Conservation (phyloP, 1,140 invertebrate species). For the Reticulitermes speratus region DNA sequence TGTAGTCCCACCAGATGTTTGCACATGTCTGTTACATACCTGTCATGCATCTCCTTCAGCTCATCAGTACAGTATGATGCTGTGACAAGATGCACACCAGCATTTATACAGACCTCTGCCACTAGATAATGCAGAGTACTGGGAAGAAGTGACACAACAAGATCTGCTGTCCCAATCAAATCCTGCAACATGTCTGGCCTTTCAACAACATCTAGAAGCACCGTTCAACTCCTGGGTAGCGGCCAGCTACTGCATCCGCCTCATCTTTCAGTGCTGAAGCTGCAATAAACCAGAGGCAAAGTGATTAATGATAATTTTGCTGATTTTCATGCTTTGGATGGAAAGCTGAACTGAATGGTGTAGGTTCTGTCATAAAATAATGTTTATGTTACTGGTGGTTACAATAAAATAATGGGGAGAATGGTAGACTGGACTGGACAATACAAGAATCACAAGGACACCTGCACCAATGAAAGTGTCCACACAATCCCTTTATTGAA, state of each 20-base stretch:
- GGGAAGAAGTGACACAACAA: conserved; percentile 90
- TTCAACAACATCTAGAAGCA: conserved; percentile 79
- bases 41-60: conserved; percentile 75
- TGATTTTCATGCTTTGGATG: too few relatives aligned
- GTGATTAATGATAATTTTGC: too few relatives aligned
- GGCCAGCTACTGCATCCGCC: conserved; percentile 74
- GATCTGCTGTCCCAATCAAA: conserved; percentile 71
- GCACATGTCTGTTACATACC: conserved; percentile 50
- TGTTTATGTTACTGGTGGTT: too few relatives aligned
- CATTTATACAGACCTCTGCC: conserved; percentile 83
- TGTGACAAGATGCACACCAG: conserved; percentile 91
- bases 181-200: conserved; percentile 68
- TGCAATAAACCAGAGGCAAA: background rate
- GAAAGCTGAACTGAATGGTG: too few relatives aligned
- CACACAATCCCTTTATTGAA: too few relatives aligned
- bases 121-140: conserved; percentile 83
- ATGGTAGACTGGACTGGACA: too few relatives aligned
- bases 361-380: too few relatives aligned
- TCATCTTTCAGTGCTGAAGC: conserved; percentile 87
- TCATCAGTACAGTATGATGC: conserved; percentile 90
- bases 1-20: too few relatives aligned
- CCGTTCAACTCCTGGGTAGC: conserved; percentile 74
- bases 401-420: too few relatives aligned
- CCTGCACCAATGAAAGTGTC: too few relatives aligned
- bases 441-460: too few relatives aligned